A percentile compares a stretch with the other conserved stretches of the same genome.
Conservation (phyloP, 2,888 invertebrate genomes). For the Acrobasis consociella region DNA sequence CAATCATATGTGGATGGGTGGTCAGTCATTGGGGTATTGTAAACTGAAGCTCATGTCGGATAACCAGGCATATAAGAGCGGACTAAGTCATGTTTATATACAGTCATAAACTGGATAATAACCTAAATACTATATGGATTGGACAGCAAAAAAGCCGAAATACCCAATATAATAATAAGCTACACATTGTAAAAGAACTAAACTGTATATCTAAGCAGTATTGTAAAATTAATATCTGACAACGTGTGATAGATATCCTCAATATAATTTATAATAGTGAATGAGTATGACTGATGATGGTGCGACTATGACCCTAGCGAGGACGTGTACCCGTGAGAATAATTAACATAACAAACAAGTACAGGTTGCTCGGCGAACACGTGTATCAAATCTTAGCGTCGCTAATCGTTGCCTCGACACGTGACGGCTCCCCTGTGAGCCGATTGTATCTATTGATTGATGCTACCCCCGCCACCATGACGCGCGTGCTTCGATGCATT, state of each 20-base stretch:
- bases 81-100: too few species aligned
- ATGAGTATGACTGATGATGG: slow-evolving; percentile 35
- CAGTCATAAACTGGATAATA: too few species aligned
- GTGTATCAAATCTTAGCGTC: slow-evolving; percentile 41
- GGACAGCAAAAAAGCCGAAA: too few species aligned
- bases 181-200: too few species aligned
- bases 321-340: slow-evolving; percentile 28
- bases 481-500: slow-evolving; percentile 52
- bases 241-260: neutral
- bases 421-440: slow-evolving; percentile 45
- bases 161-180: too few species aligned
- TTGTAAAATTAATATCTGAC: slow-evolving; percentile 12
- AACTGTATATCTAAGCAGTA: neutral
- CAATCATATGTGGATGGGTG: neutral
- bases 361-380: slow-evolving; percentile 38
- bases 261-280: slow-evolving; percentile 12
- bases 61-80: too few species aligned
- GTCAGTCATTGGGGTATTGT: too few species aligned
- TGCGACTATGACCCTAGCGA: slow-evolving; percentile 16
- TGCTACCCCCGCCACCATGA: slow-evolving; percentile 37
- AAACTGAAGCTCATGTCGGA: too few species aligned
- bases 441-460: slow-evolving; percentile 68
- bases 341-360: slow-evolving; percentile 48
- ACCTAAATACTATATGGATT: too few species aligned
- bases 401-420: slow-evolving; percentile 39